A percentile compares a stretch with the other conserved stretches of the same genome.
Conservation (phyloP, 2,888 invertebrate species). For the Serrognathus titanus region DNA sequence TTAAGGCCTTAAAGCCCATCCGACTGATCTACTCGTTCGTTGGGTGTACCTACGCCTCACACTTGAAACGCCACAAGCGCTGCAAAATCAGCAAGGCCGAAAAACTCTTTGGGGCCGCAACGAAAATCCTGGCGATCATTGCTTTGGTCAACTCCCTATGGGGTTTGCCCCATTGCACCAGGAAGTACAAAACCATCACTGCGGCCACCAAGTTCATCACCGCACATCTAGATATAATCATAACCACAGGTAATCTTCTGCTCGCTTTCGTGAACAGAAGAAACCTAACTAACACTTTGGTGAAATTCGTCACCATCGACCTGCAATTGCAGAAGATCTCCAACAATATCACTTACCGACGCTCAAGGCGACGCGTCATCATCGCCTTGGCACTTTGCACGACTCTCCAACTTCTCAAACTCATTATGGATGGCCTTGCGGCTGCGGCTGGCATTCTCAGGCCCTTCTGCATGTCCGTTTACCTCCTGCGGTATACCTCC, state of each 20-base stretch:
- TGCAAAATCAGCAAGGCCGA: too few species aligned
- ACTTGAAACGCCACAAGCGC: too few species aligned
- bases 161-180: background rate
- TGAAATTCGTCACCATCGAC: background rate
- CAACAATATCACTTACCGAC: background rate
- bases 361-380: background rate
- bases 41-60: too few species aligned
- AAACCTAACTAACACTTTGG: background rate
- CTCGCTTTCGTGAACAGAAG: background rate
- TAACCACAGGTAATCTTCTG: constrained; percentile 3
- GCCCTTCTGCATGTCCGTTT: background rate
- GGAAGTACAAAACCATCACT: background rate
- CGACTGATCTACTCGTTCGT: too few species aligned
- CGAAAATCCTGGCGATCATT: too few species aligned
- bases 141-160: background rate
- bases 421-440: background rate
- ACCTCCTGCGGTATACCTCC: background rate
- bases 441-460: background rate
- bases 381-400: background rate
- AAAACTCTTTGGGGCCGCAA: too few species aligned
- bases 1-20: too few species aligned
- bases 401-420: background rate
- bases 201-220: background rate
- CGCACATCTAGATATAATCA: background rate
- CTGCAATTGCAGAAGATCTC: background rate